Evolutionary conservation across 2,888 invertebrate species (phyloP), one percentile per base, ranked within the genome.

Genomic region (Diplolepis rosae): DNA sequence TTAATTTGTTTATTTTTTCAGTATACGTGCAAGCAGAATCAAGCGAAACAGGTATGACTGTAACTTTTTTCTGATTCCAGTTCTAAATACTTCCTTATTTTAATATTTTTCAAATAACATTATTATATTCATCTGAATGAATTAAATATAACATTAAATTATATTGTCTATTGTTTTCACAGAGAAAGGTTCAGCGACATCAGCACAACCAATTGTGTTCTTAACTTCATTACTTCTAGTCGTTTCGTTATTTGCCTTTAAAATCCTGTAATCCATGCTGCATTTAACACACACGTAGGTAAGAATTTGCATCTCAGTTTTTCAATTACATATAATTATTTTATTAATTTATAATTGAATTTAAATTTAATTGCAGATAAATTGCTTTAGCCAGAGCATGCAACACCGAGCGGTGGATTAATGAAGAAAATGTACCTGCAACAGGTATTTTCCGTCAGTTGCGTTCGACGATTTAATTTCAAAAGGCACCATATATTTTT

Each of bases 341-440:
- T n/a, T n/a, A n/a, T n/a, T n/a, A n/a, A n/a, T n/a, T n/a, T n/a
- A n/a, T n/a, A n/a, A n/a, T n/a, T n/a, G n/a, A 45, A 18, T 45
- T 45, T 18, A 2, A 45, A 18, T 66, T 70, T 24, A 68, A 56
- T 18, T 71, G 35, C 70, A 87, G 87, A 77, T 87, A 86, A 87
- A 84, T 86, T 86, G 85, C 86, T 87, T 82, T 85, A 87, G 86
- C 87, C 87, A 87, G 87, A 87, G 87, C 83, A 82, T 84, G 85
- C 83, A 85, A 81, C 84, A 80, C 80, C 83, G 79, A 82, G 82
- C 79, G 79, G 32, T 61, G 22, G 61, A 61, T 39, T 61, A 32
- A 24, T 61, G 11, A 56, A 39, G 35, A 39, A 22, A n/a, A 39
- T 27, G 4, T 39, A 39, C 61, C 61, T 61, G 24, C 7, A 15